phyloP scores from a whole-genome alignment of 2,797 vertebrate species.

The Notamacropus eugenii region DNA sequence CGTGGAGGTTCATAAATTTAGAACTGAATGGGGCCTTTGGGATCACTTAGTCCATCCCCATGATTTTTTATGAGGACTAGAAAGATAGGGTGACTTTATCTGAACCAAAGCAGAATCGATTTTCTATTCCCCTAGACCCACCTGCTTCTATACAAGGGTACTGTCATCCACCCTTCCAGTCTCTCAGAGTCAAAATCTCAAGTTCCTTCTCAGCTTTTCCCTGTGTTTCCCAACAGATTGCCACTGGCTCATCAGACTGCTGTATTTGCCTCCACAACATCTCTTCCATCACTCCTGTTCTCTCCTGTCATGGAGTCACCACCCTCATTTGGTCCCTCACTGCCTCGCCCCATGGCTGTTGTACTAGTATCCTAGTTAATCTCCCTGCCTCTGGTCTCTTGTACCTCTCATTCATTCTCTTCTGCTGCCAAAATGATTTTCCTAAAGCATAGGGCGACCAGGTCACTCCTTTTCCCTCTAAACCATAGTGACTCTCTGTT shows the following conservation, averaged over 20 bases:
- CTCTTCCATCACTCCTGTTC: not conserved
- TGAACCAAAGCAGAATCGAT: not conserved
- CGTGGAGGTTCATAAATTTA: too few species aligned
- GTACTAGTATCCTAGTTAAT: not conserved
- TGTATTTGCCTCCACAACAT: not conserved
- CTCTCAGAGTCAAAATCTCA: not conserved
- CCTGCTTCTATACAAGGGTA: not conserved
- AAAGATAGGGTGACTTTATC: not conserved
- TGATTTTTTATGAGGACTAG: not conserved
- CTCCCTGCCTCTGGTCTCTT: not conserved
- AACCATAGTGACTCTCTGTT: not conserved
- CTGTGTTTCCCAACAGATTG: not conserved
- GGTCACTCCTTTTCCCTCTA: not conserved
- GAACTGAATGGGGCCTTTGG: too few species aligned
- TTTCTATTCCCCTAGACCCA: not conserved
- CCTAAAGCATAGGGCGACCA: not conserved
- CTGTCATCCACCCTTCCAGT: not conserved
- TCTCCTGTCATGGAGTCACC: not conserved
- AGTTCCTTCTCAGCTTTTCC: not conserved
- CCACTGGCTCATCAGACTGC: not conserved
- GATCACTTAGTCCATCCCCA: too few species aligned
- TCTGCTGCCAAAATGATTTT: not conserved
- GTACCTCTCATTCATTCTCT: not conserved
- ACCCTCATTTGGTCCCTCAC: not conserved
- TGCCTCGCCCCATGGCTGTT: not conserved